phyloP scores from a whole-genome alignment of 2,888 invertebrate genomes.

The Pachydiplax longipennis region DNA sequence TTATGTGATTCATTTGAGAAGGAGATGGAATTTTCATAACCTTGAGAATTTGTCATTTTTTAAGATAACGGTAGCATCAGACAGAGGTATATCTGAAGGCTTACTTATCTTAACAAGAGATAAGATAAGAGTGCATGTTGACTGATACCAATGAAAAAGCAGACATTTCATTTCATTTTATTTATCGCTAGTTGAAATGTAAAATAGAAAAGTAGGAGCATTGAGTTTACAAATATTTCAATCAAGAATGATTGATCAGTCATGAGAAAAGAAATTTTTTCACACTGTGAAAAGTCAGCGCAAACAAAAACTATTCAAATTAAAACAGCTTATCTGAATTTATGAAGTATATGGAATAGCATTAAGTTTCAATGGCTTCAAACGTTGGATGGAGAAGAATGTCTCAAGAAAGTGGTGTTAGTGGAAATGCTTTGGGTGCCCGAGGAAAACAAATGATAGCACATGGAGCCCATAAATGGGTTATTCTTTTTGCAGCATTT shows the following conservation, averaged over 20 bases:
- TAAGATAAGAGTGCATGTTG: constrained; percentile 2
- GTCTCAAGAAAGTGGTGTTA: neutral
- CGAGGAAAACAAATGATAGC: neutral
- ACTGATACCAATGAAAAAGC: neutral
- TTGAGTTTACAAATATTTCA: too few relatives aligned
- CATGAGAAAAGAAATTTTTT: neutral
- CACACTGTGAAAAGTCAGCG: neutral
- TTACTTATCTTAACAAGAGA: neutral
- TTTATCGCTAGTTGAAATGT: neutral
- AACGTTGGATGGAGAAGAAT: neutral
- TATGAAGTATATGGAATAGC: neutral
- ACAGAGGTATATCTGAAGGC: neutral
- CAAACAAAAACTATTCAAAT: too few relatives aligned
- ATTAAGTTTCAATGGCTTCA: neutral
- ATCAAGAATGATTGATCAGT: too few relatives aligned
- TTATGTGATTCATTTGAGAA: neutral
- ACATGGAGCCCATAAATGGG: neutral
- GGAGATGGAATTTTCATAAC: neutral
- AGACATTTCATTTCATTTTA: neutral
- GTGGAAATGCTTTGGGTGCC: neutral
- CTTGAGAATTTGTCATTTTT: neutral
- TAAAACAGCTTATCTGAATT: neutral
- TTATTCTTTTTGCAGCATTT: neutral
- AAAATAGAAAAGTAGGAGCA: neutral
- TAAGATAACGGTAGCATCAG: neutral